A percentile compares a stretch with the other conserved stretches of the same genome.
phyloP scores from a whole-genome alignment of 2,888 invertebrate genomes.

The Macropis europaea region DNA sequence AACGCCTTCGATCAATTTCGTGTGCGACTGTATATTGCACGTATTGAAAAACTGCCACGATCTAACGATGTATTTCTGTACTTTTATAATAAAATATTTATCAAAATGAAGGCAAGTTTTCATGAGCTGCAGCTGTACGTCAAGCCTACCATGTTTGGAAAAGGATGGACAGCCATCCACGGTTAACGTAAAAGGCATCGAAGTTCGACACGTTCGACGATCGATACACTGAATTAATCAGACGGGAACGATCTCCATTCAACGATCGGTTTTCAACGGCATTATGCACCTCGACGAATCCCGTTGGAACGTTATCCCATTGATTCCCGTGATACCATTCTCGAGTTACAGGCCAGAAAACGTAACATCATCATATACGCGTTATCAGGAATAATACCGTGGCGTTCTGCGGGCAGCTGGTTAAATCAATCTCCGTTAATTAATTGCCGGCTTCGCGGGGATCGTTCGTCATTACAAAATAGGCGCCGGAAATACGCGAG shows the following conservation, averaged over 20 bases:
- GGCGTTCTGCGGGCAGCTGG: background rate
- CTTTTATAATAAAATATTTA: too few species aligned
- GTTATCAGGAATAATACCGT: slow-evolving; percentile 14
- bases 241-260: background rate
- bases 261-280: background rate
- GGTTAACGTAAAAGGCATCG: too few species aligned
- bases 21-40: too few species aligned
- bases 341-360: slow-evolving; percentile 15
- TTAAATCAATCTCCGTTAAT: slow-evolving; percentile 28
- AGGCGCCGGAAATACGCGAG: background rate
- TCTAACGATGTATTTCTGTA: too few species aligned
- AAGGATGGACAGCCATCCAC: too few species aligned
- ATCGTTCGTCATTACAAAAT: slow-evolving; percentile 11
- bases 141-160: too few species aligned
- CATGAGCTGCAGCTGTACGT: too few species aligned
- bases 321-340: slow-evolving; percentile 5
- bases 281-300: background rate
- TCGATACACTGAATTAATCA: background rate
- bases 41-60: too few species aligned
- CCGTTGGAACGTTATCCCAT: background rate
- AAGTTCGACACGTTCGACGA: too few species aligned
- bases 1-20: too few species aligned
- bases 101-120: too few species aligned
- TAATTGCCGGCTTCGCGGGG: background rate
- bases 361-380: slow-evolving; percentile 21